These are phyloP conservation scores for Chaetodon trifascialis DNA, from an alignment of 2,113 vertebrate genomes.

Conservation along the genomic window DNA sequence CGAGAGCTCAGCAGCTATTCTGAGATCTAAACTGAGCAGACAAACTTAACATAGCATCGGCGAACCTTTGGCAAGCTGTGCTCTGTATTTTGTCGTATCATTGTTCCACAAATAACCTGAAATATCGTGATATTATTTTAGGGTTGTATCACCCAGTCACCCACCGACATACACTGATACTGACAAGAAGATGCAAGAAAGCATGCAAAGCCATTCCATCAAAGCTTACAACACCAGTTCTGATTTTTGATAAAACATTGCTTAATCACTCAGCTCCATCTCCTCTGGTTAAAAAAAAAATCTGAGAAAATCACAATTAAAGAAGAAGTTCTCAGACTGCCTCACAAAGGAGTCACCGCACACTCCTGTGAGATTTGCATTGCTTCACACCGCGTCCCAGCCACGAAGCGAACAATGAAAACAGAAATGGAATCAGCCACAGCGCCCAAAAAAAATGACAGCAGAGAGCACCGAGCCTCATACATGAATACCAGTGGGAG, in stretches of 20 bases:
- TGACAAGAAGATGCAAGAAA: no score
- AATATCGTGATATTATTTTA: no score
- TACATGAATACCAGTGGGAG: background rate
- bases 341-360: background rate
- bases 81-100: no score
- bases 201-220: background rate
- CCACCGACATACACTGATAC: no score
- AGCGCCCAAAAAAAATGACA: background rate
- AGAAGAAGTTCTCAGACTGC: background rate
- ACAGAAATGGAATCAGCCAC: background rate
- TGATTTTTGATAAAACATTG: background rate
- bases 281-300: no score
- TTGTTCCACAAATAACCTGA: no score
- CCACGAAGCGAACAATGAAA: background rate
- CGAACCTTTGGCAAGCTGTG: no score
- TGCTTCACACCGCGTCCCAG: background rate
- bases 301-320: background rate
- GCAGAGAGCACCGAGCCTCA: background rate
- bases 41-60: no score
- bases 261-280: no score
- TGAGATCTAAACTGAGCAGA: no score
- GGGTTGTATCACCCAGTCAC: no score
- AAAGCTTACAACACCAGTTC: background rate
- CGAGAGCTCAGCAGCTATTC: no score
- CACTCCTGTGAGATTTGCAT: background rate